Conservation (phyloP, 2,888 invertebrate species). For the Agonopterix heracliana region DNA sequence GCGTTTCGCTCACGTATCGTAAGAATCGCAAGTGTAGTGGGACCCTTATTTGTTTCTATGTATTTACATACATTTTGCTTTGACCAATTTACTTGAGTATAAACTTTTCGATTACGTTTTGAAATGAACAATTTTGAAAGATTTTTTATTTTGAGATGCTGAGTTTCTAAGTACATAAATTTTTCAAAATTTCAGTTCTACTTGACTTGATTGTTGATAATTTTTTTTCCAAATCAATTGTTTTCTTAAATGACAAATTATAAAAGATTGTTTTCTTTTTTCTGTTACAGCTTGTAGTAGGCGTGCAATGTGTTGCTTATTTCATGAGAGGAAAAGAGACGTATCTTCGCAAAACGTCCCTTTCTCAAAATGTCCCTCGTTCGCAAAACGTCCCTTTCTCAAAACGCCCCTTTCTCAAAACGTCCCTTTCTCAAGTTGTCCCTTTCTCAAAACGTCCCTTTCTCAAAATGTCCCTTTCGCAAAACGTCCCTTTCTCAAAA, state of each 20-base stretch:
- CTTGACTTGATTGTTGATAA: neutral
- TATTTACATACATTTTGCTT: slow-evolving; percentile 7
- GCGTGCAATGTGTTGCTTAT: slow-evolving; percentile 11
- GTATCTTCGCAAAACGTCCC: too few species aligned
- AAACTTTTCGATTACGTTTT: slow-evolving; percentile 15
- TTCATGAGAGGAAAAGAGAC: slow-evolving; percentile 12
- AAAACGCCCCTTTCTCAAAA: too few species aligned
- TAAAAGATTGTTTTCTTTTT: slow-evolving; percentile 1
- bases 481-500: too few species aligned
- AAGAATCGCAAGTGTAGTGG: too few species aligned
- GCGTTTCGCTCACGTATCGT: too few species aligned
- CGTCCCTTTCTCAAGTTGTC: too few species aligned
- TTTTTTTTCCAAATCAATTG: neutral
- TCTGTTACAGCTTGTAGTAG: slow-evolving; percentile 18
- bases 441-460: too few species aligned
- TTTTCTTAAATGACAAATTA: neutral
- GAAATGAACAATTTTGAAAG: slow-evolving; percentile 3
- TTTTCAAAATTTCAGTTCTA: neutral
- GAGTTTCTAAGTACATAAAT: slow-evolving; percentile 8
- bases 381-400: too few species aligned
- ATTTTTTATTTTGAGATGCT: slow-evolving; percentile 12
- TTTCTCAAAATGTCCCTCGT: too few species aligned
- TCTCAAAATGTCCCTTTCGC: too few species aligned
- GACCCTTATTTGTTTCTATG: neutral
- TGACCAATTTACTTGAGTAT: slow-evolving; percentile 17